Base-by-base conservation (phyloP, 2,113 vertebrate genomes). In the Muscicapa adusta region DNA sequence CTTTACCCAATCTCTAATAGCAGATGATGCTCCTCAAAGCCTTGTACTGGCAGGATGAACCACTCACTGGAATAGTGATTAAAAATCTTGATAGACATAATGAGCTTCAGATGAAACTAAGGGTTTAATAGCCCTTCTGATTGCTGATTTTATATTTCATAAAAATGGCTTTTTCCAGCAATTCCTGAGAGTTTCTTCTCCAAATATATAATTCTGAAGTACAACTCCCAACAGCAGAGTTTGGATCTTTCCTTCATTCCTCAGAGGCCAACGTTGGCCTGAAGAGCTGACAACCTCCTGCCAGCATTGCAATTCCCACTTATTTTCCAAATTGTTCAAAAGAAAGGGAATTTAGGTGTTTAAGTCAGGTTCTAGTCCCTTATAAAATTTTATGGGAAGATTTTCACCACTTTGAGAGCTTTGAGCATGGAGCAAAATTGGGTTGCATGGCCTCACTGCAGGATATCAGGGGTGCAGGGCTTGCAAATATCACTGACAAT, bases 201-300 rank as follows among this genome's bases (percentile, higher is more conserved):
- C 40, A 61, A 65, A 45, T 28, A 34, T 9, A 15, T 12, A 67
- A 36, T 9, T 28, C 18, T 19, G 50, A 67, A 34, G 20, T 12
- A 19, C 14, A 65, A 6, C 4, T 71, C 51, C 31, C n/a, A 66
- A 0, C 8, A 48, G 22, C 7, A 33, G 6, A 24, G 12, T 13
- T 16, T 29, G 47, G 12, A 29, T 22, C 7, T 61, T 88, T 53
- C 16, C 14, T 82, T 67, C 40, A 28, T 56, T 83, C 13, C 43
- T 68, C 14, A 22, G 42, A 75, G 25, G 47, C 5, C 31, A 66
- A 1, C 0, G 0, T 6, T 4, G 5, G 9, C 7, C 36, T 61
- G 60, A 57, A 87, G 72, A 88, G 45, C 33, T 56, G 48, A 18
- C 7, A 10, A 31, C 18, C 33, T 63, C 9, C 43, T 63, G 33